Evolutionary conservation across 2,888 invertebrate genomes (phyloP).

Genomic region (Microchrysa polita): DNA sequence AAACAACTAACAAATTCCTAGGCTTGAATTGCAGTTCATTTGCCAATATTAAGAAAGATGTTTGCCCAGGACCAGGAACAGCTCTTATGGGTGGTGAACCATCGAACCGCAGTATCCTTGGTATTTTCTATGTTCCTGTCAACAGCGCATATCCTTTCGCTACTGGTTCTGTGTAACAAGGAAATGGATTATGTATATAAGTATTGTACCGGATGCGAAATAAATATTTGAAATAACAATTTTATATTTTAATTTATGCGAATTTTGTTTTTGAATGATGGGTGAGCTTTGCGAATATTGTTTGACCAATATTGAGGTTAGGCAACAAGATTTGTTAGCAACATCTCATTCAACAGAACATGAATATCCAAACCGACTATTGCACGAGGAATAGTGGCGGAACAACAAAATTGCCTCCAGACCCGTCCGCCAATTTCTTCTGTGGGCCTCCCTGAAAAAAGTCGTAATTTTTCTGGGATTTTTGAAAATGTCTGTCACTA

Average conservation of each 20-base stretch:
- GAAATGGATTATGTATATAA: background rate
- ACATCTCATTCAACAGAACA: no score
- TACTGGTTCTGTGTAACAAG: conserved; percentile 2
- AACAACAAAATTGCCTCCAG: no score
- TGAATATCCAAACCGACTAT: no score
- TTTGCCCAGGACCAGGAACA: conserved; percentile 9
- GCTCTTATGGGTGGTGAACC: conserved; percentile 56
- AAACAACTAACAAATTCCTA: background rate
- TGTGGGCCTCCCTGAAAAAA: no score
- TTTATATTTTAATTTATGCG: background rate
- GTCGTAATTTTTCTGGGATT: no score
- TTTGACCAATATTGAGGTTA: no score
- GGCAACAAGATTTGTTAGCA: no score
- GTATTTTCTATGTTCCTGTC: conserved; percentile 45
- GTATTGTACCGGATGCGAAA: background rate
- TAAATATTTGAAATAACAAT: background rate
- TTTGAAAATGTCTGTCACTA: no score
- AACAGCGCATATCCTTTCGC: conserved; percentile 40
- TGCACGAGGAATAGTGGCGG: no score
- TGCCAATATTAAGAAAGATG: background rate
- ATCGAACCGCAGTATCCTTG: conserved; percentile 50
- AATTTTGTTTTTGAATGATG: background rate
- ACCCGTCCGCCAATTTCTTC: no score
- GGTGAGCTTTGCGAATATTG: no score
- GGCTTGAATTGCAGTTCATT: conserved; percentile 1